Percentiles rank a stretch among this genome's conserved stretches.
These are phyloP conservation scores for Fratercula arctica DNA, from an alignment of 2,797 vertebrate genomes.

Conservation along the genomic window DNA sequence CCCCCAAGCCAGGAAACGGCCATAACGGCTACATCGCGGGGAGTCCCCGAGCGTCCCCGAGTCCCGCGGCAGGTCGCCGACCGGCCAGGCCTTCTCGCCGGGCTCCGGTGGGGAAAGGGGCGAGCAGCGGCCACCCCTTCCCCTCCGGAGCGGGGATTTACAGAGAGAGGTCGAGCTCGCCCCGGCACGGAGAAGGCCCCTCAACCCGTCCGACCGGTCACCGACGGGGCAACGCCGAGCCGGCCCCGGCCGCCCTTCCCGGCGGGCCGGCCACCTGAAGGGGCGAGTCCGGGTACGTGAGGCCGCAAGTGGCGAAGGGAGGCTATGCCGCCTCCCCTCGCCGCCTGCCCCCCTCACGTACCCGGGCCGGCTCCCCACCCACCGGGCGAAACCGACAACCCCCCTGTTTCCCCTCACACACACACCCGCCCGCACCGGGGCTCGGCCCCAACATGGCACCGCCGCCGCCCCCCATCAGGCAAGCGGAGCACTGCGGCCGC, in stretches of 20 bases:
- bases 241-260: not conserved
- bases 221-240: not conserved
- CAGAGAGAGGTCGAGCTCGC: not conserved
- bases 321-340: not conserved
- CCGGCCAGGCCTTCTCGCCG: not conserved
- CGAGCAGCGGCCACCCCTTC: not conserved
- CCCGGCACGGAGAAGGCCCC: not conserved
- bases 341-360: not conserved
- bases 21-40: not conserved
- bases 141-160: not conserved
- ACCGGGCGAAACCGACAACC: not conserved
- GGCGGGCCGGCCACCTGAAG: not conserved
- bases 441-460: not conserved
- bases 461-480: not conserved
- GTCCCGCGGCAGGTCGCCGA: accelerated
- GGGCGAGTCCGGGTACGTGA: not conserved
- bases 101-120: not conserved
- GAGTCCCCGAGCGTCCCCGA: not conserved
- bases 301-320: not conserved
- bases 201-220: not conserved
- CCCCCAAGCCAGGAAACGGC: not conserved
- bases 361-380: not conserved
- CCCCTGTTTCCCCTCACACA: not conserved
- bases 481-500: not conserved
- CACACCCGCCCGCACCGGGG: not conserved